phyloP scores from a whole-genome alignment of 53 echinoderm and acorn worm genomes.

The Luidia sarsii region DNA sequence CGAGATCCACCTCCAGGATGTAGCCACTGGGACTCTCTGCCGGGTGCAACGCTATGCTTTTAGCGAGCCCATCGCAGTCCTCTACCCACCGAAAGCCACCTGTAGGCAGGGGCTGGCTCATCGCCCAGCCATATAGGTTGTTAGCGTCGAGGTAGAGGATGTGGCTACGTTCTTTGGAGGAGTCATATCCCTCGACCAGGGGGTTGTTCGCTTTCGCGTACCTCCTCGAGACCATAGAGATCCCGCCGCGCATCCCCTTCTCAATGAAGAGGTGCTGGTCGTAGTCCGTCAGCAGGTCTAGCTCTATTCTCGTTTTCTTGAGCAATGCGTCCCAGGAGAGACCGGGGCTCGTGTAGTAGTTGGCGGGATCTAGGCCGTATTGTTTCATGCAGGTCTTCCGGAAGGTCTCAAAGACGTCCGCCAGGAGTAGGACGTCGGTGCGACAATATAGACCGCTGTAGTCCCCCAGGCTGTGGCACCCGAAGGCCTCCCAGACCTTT shows the following conservation, averaged over 20 bases:
- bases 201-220: slow-evolving; percentile 42
- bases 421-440: slow-evolving; percentile 42
- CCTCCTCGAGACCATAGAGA: slow-evolving; percentile 30
- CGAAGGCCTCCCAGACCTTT: slow-evolving; percentile 44
- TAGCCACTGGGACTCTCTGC: slow-evolving; percentile 15
- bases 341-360: slow-evolving; percentile 44
- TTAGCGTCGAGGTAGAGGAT: slow-evolving; percentile 58
- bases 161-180: background rate
- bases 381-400: slow-evolving; percentile 17
- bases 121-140: slow-evolving; percentile 56
- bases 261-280: slow-evolving; percentile 54
- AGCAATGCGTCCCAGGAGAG: slow-evolving; percentile 52
- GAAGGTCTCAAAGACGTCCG: slow-evolving; percentile 53
- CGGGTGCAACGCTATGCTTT: background rate
- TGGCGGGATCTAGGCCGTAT: slow-evolving; percentile 21
- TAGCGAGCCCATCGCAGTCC: background rate
- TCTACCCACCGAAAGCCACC: background rate
- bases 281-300: slow-evolving; percentile 49
- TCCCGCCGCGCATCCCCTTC: slow-evolving; percentile 52
- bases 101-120: slow-evolving; percentile 27
- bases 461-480: slow-evolving; percentile 29
- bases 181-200: background rate
- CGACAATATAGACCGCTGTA: slow-evolving; percentile 53
- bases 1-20: slow-evolving; percentile 58
- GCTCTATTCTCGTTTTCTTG: slow-evolving; percentile 25